Conservation (phyloP, 2,113 vertebrate species). For the Sphyrna mokarran region DNA sequence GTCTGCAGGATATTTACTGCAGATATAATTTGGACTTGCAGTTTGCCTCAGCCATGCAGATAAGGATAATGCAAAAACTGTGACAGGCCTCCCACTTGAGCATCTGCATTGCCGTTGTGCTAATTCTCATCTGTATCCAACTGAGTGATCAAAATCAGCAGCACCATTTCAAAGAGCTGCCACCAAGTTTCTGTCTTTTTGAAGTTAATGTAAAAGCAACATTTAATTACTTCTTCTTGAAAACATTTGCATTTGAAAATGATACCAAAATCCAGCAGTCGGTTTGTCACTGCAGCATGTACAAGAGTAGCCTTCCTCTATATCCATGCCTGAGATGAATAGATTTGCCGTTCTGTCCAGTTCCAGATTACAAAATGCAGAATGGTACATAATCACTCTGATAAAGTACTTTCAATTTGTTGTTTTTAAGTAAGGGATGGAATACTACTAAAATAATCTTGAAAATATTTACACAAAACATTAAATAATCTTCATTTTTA, state of each 20-base stretch:
- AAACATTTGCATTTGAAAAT: neutral
- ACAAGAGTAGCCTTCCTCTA: neutral
- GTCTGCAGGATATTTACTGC: neutral
- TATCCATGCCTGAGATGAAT: neutral
- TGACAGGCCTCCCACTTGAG: neutral
- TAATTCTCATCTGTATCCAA: neutral
- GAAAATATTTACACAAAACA: neutral
- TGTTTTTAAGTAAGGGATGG: neutral
- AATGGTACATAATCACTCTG: neutral
- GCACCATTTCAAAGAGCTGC: neutral
- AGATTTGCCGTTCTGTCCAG: neutral
- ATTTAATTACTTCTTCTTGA: neutral
- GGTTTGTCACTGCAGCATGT: neutral
- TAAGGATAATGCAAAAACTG: neutral
- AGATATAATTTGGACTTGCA: neutral
- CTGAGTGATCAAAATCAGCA: neutral
- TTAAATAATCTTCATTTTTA: neutral
- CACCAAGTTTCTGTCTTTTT: neutral
- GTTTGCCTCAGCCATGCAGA: neutral
- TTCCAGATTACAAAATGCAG: neutral
- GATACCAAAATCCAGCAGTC: neutral
- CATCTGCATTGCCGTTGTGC: neutral
- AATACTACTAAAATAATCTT: neutral
- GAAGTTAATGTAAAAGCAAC: neutral
- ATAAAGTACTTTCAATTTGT: neutral